phyloP scores from a whole-genome alignment of 2,797 vertebrate genomes.

The Lepus oiostolus region DNA sequence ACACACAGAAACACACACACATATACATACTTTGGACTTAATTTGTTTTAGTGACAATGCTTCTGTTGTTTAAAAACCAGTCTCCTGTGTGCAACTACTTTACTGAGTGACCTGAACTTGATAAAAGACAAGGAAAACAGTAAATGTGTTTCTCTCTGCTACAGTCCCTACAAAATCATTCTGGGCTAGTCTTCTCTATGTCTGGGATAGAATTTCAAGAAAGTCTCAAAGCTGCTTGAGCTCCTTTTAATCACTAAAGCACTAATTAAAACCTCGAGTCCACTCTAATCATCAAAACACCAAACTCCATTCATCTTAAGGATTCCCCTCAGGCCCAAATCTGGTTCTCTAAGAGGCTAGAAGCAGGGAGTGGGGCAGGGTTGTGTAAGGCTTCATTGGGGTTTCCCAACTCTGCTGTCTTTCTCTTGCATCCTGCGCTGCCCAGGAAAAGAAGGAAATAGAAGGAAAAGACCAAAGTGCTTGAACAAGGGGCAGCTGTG shows the following conservation, averaged over 20 bases:
- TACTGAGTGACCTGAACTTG: slow-evolving; percentile 18
- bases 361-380: not conserved
- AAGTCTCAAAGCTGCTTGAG: slow-evolving; percentile 40
- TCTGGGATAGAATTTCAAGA: slow-evolving; percentile 46
- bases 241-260: slow-evolving; percentile 55
- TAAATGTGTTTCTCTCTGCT: slow-evolving; percentile 25
- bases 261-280: not conserved
- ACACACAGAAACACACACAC: not conserved
- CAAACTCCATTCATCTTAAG: not conserved
- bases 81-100: not conserved
- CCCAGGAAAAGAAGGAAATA: not conserved
- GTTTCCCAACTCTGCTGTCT: too few species aligned
- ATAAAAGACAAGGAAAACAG: not conserved
- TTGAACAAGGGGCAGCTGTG: not conserved
- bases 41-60: slow-evolving; percentile 11
- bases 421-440: fast-evolving
- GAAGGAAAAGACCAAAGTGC: not conserved
- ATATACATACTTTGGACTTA: not conserved
- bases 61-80: slow-evolving; percentile 24
- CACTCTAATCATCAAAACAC: not conserved
- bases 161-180: slow-evolving; percentile 21
- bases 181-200: slow-evolving; percentile 43
- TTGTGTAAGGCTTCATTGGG: fast-evolving
- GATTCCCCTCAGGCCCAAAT: not conserved
- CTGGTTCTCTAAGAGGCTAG: not conserved